A percentile compares a stretch with the other conserved stretches of the same genome.
These are phyloP conservation scores for Calephelis virginiensis DNA, from an alignment of 1,140 invertebrate genomes.

Conservation along the genomic window DNA sequence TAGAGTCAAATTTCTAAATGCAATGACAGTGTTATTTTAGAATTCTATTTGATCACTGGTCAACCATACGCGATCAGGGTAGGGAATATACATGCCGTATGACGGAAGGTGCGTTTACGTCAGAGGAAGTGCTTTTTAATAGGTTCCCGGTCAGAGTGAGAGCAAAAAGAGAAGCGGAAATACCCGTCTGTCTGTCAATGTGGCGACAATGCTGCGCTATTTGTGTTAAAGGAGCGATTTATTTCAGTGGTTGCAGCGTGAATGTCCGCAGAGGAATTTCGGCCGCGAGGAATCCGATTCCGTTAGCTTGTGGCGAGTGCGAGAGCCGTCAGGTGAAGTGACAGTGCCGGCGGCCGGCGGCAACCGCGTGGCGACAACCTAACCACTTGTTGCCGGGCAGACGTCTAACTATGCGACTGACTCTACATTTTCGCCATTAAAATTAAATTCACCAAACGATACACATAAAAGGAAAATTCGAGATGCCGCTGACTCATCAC, in stretches of 20 bases:
- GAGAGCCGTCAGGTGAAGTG: constrained; percentile 35
- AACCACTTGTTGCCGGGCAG: constrained; percentile 53
- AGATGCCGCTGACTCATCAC: constrained; percentile 68
- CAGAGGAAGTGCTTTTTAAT: constrained; percentile 58
- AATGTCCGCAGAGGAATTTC: constrained; percentile 73
- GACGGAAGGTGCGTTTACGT: constrained; percentile 54
- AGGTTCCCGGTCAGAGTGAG: constrained; percentile 36
- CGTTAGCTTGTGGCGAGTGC: constrained; percentile 60
- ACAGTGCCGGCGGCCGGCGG: constrained; percentile 29
- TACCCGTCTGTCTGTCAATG: constrained; percentile 67
- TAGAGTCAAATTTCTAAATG: constrained; percentile 30
- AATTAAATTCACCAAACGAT: constrained; percentile 1
- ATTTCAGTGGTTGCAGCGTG: constrained; percentile 74
- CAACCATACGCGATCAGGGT: constrained; percentile 28
- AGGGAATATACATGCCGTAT: constrained; percentile 20
- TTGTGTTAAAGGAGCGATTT: constrained; percentile 75
- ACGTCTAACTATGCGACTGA: constrained; percentile 36
- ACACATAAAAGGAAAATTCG: constrained; percentile 69
- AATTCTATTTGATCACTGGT: constrained; percentile 27
- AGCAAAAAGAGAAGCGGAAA: constrained; percentile 71
- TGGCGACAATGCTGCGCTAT: constrained; percentile 71
- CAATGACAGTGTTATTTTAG: constrained; percentile 33
- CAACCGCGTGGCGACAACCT: constrained; percentile 39
- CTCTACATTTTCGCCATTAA: not conserved
- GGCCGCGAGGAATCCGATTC: constrained; percentile 68